Evolutionary conservation across 1,140 invertebrate genomes (phyloP), one percentile per base, ranked within the genome.

Genomic region (Brachionus angularis): DNA sequence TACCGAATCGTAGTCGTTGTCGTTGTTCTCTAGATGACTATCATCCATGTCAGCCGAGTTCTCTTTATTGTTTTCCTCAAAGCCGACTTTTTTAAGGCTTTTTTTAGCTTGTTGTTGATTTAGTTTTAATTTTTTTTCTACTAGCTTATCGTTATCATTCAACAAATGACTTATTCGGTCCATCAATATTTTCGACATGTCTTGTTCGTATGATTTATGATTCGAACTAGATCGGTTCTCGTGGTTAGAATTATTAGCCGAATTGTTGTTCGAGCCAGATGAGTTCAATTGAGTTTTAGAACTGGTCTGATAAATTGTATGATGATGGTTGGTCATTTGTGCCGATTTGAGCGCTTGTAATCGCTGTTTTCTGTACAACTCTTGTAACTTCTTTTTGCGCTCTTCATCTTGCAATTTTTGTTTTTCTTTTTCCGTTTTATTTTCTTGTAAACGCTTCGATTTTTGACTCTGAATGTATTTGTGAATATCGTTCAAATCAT

Each of bases 391-490:
- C 36, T 50, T 46, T 36, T 67, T 67, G 14, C 62, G 27, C 27
- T 67, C 62, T n/a, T 67, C 62, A n/a, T 50, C 47, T 34, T 67
- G 42, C 1, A 46, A 5, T 14, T 67, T 67, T 12, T 33, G 62
- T 33, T 67, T 67, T 5, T 67, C 62, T 16, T 50, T 46, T 25
- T 67, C 62, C 0, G 42, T 34, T 27, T 67, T 67, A 14, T 29
- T 47, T 14, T 67, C 62, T 12, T 47, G 23, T 1, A 67, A 29
- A 0, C 62, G 39, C 62, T 67, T 46, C 16, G 16, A 21, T 31
- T 67, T 67, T 29, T 67, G 42, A 33, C 62, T 47, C 42, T 67
- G 42, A 21, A 67, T 67, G 42, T 67, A 67, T 33, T 67, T 67
- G 3, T 67, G 62, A 12, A 67, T 50, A 21, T 67, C 62, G 62